Percentiles rank a stretch among this genome's conserved stretches.
These are phyloP conservation scores for Acanthornis magna DNA, from an alignment of 2,797 vertebrate species.

Conservation along the genomic window DNA sequence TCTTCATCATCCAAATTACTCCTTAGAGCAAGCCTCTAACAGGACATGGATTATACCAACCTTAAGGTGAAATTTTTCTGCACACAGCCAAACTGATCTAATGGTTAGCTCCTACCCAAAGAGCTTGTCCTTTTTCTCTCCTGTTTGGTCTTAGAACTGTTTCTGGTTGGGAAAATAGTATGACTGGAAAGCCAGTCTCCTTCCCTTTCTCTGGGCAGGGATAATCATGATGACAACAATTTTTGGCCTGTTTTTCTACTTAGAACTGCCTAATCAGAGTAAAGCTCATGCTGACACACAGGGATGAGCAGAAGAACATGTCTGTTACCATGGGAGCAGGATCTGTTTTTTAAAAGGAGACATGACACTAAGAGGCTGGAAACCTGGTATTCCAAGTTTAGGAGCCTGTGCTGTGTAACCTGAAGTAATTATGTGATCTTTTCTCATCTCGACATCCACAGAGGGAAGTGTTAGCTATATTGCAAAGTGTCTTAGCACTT, in stretches of 20 bases:
- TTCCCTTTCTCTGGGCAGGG: not conserved
- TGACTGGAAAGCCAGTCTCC: not conserved
- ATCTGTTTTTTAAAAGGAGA: not conserved
- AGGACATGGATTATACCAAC: not conserved
- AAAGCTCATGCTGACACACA: not conserved
- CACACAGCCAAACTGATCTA: not conserved
- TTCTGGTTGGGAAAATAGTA: not conserved
- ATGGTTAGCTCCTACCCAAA: not conserved
- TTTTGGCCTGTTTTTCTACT: not conserved
- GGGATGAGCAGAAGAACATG: not conserved
- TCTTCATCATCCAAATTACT: not conserved
- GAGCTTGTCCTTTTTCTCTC: not conserved
- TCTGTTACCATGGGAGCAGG: not conserved
- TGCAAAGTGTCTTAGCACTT: not conserved
- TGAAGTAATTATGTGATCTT: not conserved
- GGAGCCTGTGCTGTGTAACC: not conserved
- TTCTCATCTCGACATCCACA: accelerated
- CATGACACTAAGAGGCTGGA: not conserved
- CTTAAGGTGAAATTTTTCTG: not conserved
- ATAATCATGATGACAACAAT: not conserved
- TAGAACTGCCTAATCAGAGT: not conserved
- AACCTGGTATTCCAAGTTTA: not conserved
- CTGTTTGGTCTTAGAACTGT: not conserved
- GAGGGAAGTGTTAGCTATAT: not conserved
- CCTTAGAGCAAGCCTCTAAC: not conserved